Conservation (phyloP, 1,140 invertebrate species). For the Phthorimaea operculella region DNA sequence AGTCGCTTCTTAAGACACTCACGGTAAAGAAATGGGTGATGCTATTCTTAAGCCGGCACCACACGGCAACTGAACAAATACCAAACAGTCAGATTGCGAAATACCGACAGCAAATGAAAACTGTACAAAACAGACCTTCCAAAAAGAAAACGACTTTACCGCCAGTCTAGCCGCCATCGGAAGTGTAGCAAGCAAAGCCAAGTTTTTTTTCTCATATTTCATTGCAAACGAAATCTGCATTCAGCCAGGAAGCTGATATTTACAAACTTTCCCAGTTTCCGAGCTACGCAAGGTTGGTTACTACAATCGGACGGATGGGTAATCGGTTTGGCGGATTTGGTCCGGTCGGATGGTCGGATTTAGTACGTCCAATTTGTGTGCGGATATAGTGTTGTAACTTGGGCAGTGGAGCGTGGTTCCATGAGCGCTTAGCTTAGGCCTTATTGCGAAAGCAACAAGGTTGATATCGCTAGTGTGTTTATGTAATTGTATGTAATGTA, state of each 20-base stretch:
- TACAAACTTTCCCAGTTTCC: not conserved
- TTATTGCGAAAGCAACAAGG: constrained; percentile 19
- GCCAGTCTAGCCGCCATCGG: not conserved
- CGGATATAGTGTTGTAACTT: constrained; percentile 19
- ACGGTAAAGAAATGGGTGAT: too few species aligned
- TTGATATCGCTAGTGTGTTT: not conserved
- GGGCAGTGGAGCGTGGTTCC: constrained; percentile 38
- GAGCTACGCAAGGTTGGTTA: constrained; percentile 15
- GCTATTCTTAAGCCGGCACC: too few species aligned
- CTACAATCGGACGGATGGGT: constrained; percentile 13
- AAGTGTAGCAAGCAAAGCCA: not conserved
- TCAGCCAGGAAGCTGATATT: not conserved
- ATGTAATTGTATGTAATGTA: not conserved
- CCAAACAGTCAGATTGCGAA: too few species aligned
- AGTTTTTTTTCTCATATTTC: not conserved
- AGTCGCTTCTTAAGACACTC: too few species aligned
- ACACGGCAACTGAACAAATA: too few species aligned
- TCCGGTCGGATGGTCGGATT: not conserved
- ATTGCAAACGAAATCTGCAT: not conserved
- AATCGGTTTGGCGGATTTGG: not conserved
- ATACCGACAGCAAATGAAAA: too few species aligned
- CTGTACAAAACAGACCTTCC: too few species aligned
- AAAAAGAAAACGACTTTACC: too few species aligned
- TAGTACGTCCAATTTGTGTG: not conserved
- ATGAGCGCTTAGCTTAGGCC: constrained; percentile 18